These are phyloP conservation scores for Julus scanicus DNA, from an alignment of 2,888 invertebrate species.

Conservation along the genomic window DNA sequence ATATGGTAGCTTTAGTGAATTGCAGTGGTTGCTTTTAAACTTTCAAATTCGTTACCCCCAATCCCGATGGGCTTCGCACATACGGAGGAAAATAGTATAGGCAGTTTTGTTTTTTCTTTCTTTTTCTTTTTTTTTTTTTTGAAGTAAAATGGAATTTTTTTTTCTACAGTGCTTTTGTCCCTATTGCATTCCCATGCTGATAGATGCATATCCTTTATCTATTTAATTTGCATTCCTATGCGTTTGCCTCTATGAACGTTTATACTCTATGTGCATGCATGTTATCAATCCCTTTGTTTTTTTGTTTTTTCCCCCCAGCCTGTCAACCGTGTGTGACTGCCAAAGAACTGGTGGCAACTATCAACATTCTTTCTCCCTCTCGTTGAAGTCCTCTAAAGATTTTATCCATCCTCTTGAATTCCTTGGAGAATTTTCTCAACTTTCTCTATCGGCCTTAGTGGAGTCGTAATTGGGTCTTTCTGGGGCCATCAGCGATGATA, in stretches of 20 bases:
- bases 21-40: conserved; percentile 1
- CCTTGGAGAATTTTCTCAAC: conserved; percentile 23
- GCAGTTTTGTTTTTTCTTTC: neutral
- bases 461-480: conserved; percentile 5
- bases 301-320: neutral
- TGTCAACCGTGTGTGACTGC: conserved; percentile 11
- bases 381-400: conserved; percentile 26
- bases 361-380: conserved; percentile 7
- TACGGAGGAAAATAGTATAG: neutral
- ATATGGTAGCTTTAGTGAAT: neutral
- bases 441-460: neutral
- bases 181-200: neutral
- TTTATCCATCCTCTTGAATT: conserved; percentile 24
- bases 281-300: neutral
- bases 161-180: neutral
- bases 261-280: neutral
- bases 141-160: neutral
- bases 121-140: neutral
- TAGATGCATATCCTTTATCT: conserved; percentile 1
- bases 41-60: neutral
- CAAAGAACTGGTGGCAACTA: conserved; percentile 44
- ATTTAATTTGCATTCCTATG: neutral
- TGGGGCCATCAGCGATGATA: neutral
- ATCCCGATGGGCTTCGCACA: neutral
- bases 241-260: neutral